These are phyloP conservation scores for Limenitis camilla DNA, from an alignment of 2,888 invertebrate species.

Conservation along the genomic window DNA sequence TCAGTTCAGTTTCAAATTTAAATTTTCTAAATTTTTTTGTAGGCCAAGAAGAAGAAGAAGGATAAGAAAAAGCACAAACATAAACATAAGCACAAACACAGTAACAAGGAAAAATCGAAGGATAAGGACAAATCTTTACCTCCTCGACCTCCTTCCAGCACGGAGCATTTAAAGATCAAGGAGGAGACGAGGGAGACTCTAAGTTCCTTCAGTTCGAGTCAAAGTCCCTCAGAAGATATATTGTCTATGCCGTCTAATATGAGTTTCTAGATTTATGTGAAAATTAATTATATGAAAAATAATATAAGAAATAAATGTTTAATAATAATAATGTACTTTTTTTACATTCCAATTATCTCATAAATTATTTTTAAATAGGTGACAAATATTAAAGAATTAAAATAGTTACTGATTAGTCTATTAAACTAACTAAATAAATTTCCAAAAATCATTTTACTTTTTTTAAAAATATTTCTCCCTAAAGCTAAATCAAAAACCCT, in stretches of 20 bases:
- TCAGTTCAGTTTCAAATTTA: too few species aligned
- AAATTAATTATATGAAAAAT: background rate
- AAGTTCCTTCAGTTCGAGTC: conserved; percentile 84
- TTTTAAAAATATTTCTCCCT: too few species aligned
- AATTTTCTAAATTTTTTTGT: too few species aligned
- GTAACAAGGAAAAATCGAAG: conserved; percentile 60
- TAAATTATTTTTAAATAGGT: too few species aligned
- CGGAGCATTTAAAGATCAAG: conserved; percentile 76
- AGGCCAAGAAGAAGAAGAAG: conserved; percentile 83
- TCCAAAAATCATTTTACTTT: too few species aligned
- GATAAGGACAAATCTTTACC: conserved; percentile 58
- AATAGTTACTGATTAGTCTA: too few species aligned
- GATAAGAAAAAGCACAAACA: conserved; percentile 90
- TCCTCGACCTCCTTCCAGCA: conserved; percentile 49
- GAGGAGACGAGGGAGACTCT: conserved; percentile 85
- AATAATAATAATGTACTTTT: too few species aligned
- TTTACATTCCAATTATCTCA: too few species aligned
- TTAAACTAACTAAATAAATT: too few species aligned
- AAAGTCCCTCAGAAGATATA: conserved; percentile 77
- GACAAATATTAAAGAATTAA: too few species aligned
- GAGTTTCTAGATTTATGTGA: conserved; percentile 41
- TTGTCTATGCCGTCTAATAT: conserved; percentile 61
- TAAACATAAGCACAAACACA: conserved; percentile 92
- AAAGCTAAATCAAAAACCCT: too few species aligned
- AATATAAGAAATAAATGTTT: background rate